A percentile compares a stretch with the other conserved stretches of the same genome.
Evolutionary conservation across 2,888 invertebrate species (phyloP).

Genomic region (Oscheius sp.): DNA sequence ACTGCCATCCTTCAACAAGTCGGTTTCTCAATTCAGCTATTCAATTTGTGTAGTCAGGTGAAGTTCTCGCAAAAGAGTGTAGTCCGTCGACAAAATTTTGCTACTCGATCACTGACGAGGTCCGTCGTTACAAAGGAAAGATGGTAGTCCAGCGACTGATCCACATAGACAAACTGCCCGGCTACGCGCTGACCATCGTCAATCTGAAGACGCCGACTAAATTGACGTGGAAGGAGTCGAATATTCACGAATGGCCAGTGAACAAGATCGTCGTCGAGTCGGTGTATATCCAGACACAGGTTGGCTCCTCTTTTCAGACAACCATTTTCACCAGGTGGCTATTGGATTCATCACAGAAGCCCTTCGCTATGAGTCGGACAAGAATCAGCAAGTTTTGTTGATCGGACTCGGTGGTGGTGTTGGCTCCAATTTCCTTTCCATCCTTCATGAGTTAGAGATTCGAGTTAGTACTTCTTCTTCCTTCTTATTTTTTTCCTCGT

Average conservation of each 20-base stretch:
- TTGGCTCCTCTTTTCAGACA: no score
- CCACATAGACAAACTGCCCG: conserved; percentile 9
- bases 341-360: conserved; percentile 41
- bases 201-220: neutral
- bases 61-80: conserved; percentile 37
- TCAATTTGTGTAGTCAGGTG: neutral
- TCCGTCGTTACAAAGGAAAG: conserved; percentile 30
- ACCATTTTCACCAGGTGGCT: no score
- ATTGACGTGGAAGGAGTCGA: conserved; percentile 34
- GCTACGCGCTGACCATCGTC: conserved; percentile 9
- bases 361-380: neutral
- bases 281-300: conserved; percentile 36
- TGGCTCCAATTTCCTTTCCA: conserved; percentile 42
- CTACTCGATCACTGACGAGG: conserved; percentile 38
- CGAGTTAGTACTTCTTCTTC: neutral
- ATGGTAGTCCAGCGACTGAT: conserved; percentile 16
- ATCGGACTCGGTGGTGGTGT: conserved; percentile 47
- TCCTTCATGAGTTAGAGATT: conserved; percentile 30
- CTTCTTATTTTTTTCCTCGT: neutral
- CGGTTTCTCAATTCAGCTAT: neutral
- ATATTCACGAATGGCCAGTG: conserved; percentile 40
- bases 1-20: conserved; percentile 15
- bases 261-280: conserved; percentile 44
- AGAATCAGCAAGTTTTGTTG: conserved; percentile 38
- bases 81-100: conserved; percentile 35